Conservation (phyloP, 2,888 invertebrate species). For the Cotesia congregata region DNA sequence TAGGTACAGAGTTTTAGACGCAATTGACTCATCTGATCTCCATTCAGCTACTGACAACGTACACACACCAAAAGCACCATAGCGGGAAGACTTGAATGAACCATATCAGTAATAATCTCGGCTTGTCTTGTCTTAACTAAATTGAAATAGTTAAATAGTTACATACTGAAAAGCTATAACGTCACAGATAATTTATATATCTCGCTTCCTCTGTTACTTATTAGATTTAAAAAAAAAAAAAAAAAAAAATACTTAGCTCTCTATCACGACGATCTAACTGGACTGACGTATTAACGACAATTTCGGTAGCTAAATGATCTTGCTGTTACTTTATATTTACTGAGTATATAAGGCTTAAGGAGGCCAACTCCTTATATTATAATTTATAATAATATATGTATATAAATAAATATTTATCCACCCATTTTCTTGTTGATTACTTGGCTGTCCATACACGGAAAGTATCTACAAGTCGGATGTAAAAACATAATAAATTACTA, state of each 20-base stretch:
- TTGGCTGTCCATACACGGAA: neutral
- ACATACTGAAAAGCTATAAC: neutral
- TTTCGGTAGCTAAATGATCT: neutral
- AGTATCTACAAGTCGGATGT: neutral
- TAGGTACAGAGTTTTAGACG: too few relatives aligned
- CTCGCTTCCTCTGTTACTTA: neutral
- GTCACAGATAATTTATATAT: neutral
- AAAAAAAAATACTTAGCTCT: neutral
- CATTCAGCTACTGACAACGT: neutral
- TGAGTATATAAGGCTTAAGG: neutral
- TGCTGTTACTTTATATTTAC: neutral
- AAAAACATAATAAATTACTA: neutral
- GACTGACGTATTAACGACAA: neutral
- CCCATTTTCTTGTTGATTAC: neutral
- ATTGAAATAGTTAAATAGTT: conserved; percentile 1
- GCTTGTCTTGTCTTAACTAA: neutral
- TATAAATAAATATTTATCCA: neutral
- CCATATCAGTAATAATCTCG: conserved; percentile 5
- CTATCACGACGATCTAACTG: neutral
- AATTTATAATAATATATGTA: neutral
- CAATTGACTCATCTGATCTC: conserved; percentile 24
- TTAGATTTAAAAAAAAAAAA: neutral
- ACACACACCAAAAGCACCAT: neutral
- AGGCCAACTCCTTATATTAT: neutral
- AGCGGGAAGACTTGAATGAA: conserved; percentile 21